Base-by-base conservation (phyloP, 2,113 vertebrate genomes). In the Alouatta palliata region DNA sequence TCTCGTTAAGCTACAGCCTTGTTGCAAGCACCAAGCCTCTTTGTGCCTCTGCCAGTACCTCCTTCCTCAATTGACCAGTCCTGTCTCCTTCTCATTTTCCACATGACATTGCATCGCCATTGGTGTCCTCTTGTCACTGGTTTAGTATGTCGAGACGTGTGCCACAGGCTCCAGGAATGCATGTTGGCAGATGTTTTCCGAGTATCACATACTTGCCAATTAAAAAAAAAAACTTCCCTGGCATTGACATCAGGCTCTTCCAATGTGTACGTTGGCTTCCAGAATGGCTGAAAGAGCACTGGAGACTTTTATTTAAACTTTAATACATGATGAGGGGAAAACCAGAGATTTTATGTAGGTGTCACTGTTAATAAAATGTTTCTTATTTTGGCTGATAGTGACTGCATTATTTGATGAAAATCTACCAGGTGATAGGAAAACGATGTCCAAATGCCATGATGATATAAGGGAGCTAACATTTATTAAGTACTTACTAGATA, bases 11-110 rank as follows among this genome's bases (percentile, higher is more conserved):
- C 98, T 98, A 90, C 80, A 97, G 89, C 96, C 21, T 97, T 70
- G 97, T 98, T 58, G 92, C 96, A 64, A 98, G 98, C 97, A 96
- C 98, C 96, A 98, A 98, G 79, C 58, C 98, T 98, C 97, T 88
- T 56, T 91, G 61, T 97, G 95, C 56, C 43, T 95, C 84, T 98
- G 96, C 58, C 12, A 75, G 77, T 71, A 56, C 97, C 83, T 97
- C 96, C 4, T 45, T 95, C 95, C 77, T 92, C 40, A 17, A 47
- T 96, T 27, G 61, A 58, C 45, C 20, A 1, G 73, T n/a, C 6
- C 2, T 95, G 94, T 98, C 93, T 98, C 96, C 97, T 98, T 96
- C 96, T 98, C 75, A 86, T 98, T 30, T 96, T 76, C 90, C 96
- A 40, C 98, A 96, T 20, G 25, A 45, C 66, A 49, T 21, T 90